Evolutionary conservation across 2,888 invertebrate species (phyloP).

Genomic region (Trichogramma evanescens): DNA sequence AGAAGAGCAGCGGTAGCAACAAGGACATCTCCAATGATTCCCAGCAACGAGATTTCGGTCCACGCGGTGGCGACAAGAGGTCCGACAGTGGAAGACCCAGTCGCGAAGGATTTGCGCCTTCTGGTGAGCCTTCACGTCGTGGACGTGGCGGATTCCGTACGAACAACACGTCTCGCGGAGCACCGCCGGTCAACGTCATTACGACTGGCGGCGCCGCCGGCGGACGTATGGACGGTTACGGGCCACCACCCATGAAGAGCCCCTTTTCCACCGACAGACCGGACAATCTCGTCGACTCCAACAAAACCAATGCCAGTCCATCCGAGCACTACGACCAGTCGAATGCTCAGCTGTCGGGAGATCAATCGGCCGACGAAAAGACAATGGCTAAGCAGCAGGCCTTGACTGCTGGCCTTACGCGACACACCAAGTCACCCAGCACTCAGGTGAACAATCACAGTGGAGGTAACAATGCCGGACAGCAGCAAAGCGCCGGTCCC

Average conservation of each 20-base stretch:
- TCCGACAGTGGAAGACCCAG: constrained; percentile 35
- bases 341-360: constrained; percentile 16
- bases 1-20: constrained; percentile 20
- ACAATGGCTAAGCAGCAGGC: constrained; percentile 62
- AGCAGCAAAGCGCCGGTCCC: constrained; percentile 21
- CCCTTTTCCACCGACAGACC: constrained; percentile 56
- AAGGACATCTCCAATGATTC: constrained; percentile 19
- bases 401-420: constrained; percentile 60
- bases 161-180: constrained; percentile 12
- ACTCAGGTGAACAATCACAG: constrained; percentile 22
- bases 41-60: constrained; percentile 17
- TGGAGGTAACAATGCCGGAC: not conserved
- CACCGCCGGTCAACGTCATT: not conserved
- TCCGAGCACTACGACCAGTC: constrained; percentile 34
- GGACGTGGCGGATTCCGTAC: constrained; percentile 60
- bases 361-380: constrained; percentile 54
- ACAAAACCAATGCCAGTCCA: constrained; percentile 5
- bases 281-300: constrained; percentile 32
- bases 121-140: constrained; percentile 82
- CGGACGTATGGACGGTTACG: constrained; percentile 66
- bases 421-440: constrained; percentile 43
- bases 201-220: constrained; percentile 51
- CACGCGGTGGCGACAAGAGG: not conserved
- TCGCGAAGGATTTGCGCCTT: constrained; percentile 73
- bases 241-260: constrained; percentile 73